These are phyloP conservation scores for Ypsolopha scabrella DNA, from an alignment of 2,888 invertebrate genomes.

Conservation along the genomic window DNA sequence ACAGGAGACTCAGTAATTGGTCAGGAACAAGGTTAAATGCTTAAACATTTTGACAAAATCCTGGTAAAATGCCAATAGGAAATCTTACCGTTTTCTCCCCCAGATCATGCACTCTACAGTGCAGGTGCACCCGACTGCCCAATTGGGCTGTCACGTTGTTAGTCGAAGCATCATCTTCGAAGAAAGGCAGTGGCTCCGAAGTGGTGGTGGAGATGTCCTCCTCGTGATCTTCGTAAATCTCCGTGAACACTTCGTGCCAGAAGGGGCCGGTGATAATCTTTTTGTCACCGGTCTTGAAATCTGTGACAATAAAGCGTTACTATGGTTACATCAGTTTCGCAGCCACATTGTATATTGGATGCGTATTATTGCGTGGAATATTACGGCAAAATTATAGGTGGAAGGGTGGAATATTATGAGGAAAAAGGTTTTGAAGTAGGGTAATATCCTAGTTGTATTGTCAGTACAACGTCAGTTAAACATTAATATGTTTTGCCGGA, in stretches of 20 bases:
- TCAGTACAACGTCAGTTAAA: too few relatives aligned
- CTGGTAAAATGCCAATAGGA: background rate
- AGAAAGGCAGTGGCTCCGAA: slow-evolving; percentile 78
- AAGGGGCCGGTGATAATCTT: slow-evolving; percentile 50
- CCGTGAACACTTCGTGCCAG: slow-evolving; percentile 61
- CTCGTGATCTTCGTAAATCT: slow-evolving; percentile 46
- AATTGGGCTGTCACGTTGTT: slow-evolving; percentile 79
- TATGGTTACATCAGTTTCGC: background rate
- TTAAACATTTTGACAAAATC: too few relatives aligned
- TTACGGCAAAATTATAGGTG: too few relatives aligned
- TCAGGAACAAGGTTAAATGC: too few relatives aligned
- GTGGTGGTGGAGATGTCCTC: slow-evolving; percentile 68
- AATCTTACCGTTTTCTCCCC: slow-evolving; percentile 76
- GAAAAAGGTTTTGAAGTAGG: too few relatives aligned
- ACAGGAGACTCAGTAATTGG: too few relatives aligned
- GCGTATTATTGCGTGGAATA: too few relatives aligned
- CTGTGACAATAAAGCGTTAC: slow-evolving; percentile 18
- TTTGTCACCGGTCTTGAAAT: slow-evolving; percentile 59
- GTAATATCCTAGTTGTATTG: too few relatives aligned
- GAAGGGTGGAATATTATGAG: too few relatives aligned
- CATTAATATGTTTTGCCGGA: too few relatives aligned
- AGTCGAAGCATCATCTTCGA: slow-evolving; percentile 74
- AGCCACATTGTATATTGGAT: too few relatives aligned
- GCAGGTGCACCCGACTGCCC: slow-evolving; percentile 73
- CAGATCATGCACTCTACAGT: slow-evolving; percentile 76